phyloP scores from a whole-genome alignment of 2,113 vertebrate species.

The Rostratula benghalensis region DNA sequence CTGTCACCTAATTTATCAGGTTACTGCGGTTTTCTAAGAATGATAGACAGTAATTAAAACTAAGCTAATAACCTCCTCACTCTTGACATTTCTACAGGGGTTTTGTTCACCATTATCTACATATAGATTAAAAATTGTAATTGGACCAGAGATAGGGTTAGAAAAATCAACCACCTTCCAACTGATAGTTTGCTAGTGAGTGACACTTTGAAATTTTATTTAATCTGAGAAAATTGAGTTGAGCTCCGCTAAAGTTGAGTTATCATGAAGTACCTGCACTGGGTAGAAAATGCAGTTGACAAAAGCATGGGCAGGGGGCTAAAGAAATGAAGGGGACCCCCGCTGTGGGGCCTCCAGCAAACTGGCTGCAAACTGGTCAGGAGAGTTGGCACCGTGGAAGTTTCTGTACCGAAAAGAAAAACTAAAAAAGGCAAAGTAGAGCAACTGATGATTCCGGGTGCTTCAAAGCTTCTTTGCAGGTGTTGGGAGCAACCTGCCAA shows the following conservation, averaged over 20 bases:
- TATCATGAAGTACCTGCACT: slow-evolving; percentile 63
- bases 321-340: neutral
- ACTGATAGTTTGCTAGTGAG: slow-evolving; percentile 81
- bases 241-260: slow-evolving; percentile 82
- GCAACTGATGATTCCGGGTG: neutral
- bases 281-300: neutral
- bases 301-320: neutral
- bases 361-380: neutral
- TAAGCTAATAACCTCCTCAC: slow-evolving; percentile 95
- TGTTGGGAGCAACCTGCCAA: neutral
- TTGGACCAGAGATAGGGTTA: slow-evolving; percentile 91
- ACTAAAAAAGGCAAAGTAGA: neutral
- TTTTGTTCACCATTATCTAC: slow-evolving; percentile 94
- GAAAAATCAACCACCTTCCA: slow-evolving; percentile 83
- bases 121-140: slow-evolving; percentile 99
- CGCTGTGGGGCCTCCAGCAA: neutral
- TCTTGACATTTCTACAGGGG: slow-evolving; percentile 95
- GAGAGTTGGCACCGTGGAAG: neutral
- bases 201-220: slow-evolving; percentile 89
- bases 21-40: slow-evolving; percentile 72
- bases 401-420: neutral
- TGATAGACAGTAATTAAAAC: slow-evolving; percentile 99
- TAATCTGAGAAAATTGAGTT: slow-evolving; percentile 91
- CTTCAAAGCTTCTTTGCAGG: neutral
- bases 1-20: slow-evolving; percentile 76